Base-by-base conservation (phyloP, 2,113 vertebrate genomes). In the Istiophorus platypterus region DNA sequence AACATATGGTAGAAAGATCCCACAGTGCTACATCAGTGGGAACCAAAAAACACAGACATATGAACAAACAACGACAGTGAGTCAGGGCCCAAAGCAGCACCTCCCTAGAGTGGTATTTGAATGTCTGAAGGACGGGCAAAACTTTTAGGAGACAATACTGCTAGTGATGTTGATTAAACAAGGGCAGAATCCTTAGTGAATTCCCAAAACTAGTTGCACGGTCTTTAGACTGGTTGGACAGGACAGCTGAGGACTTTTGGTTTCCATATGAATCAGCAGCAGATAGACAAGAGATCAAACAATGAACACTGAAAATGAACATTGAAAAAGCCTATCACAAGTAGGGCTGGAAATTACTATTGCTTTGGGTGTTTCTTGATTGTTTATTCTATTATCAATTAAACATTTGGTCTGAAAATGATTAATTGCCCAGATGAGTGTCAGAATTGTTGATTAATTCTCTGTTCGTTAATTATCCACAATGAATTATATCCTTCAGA, bases 51-150 rank as follows among this genome's bases (percentile, higher is more conserved):
- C 58, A 70, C 57, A n/a, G 62, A 75, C 88, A 80, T 69, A 67
- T 64, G 72, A 85, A 70, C 77, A 70, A 85, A 86, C 85, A 89
- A 89, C 90, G 88, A 86, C 81, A 24, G 81, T 87, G 89, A 93
- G 87, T 94, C 87, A 92, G 69, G 85, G 24, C 74, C 81, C 52
- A 66, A 66, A 88, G 78, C 85, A 81, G 68, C 84, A 54, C 76
- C 85, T 84, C 80, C 86, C 84, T 17, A 62, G 52, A 69, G 85
- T 76, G 63, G 56, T 15, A 47, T 86, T 76, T 58, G 56, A 89
- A 80, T 69, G 87, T 24, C 52, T 76, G 84, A 89, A 34, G 73
- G n/a, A n/a, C n/a, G n/a, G n/a, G n/a, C n/a, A n/a, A n/a, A 72
- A 74, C 47, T 68, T 47, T 45, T 4, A 18, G 1, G 34, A 71